These are phyloP conservation scores for Drosophila kokeensis DNA, from an alignment of 2,888 invertebrate species.

Conservation along the genomic window DNA sequence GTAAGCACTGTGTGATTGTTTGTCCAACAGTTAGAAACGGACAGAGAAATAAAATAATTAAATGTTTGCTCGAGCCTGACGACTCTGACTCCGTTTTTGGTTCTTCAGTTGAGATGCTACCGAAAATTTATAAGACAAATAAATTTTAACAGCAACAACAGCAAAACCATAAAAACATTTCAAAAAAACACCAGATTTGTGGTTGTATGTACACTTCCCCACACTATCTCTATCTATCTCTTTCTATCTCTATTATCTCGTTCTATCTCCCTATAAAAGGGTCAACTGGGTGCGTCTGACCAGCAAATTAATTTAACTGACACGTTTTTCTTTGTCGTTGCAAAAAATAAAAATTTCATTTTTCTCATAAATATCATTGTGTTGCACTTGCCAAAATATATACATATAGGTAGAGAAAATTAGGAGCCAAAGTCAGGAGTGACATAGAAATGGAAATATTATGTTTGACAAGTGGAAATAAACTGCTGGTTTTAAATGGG, in stretches of 20 bases:
- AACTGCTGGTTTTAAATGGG: neutral
- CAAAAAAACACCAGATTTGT: slow-evolving; percentile 60
- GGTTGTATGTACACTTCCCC: slow-evolving; percentile 16
- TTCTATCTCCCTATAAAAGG: slow-evolving; percentile 27
- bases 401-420: too few species aligned
- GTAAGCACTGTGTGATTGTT: slow-evolving; percentile 33
- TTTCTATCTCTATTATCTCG: neutral
- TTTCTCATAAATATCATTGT: slow-evolving; percentile 47
- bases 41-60: slow-evolving; percentile 56
- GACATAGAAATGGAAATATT: slow-evolving; percentile 2
- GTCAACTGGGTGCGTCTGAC: slow-evolving; percentile 54
- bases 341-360: slow-evolving; percentile 36
- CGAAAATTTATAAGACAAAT: slow-evolving; percentile 76
- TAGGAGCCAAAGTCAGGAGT: neutral
- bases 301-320: slow-evolving; percentile 75
- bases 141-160: slow-evolving; percentile 60
- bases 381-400: slow-evolving; percentile 38
- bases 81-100: slow-evolving; percentile 20
- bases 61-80: slow-evolving; percentile 40
- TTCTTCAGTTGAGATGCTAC: slow-evolving; percentile 65
- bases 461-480: slow-evolving; percentile 6
- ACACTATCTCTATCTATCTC: neutral
- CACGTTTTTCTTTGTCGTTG: slow-evolving; percentile 62
- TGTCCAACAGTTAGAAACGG: slow-evolving; percentile 11
- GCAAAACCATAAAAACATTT: slow-evolving; percentile 46